Percentiles rank a stretch among this genome's conserved stretches.
Conservation (phyloP, 2,888 invertebrate genomes). For the Meta bourneti region DNA sequence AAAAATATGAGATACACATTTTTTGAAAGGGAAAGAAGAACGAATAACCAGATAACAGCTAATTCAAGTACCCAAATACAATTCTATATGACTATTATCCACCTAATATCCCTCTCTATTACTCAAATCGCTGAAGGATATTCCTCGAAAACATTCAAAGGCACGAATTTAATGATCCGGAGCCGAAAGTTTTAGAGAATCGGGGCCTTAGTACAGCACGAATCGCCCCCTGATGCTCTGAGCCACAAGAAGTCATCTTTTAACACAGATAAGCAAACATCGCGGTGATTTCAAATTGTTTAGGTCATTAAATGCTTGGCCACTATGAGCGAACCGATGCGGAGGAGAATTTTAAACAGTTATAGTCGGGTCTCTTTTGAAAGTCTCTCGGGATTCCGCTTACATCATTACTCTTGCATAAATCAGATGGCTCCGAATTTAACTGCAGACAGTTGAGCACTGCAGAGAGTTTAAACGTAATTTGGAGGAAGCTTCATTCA, state of each 20-base stretch:
- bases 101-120: background rate
- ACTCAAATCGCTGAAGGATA: background rate
- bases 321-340: no score
- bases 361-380: background rate
- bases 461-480: background rate
- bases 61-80: background rate
- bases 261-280: background rate
- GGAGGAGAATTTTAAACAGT: constrained; percentile 16
- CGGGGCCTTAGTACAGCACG: no score
- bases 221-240: background rate
- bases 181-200: background rate
- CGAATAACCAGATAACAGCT: no score
- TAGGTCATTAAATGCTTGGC: background rate
- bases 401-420: constrained; percentile 29
- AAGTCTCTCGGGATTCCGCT: background rate
- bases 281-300: background rate
- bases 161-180: background rate
- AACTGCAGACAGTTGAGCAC: background rate
- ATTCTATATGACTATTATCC: background rate
- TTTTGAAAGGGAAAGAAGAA: no score
- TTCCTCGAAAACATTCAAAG: background rate
- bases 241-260: background rate
- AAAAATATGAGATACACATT: no score
- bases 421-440: constrained; percentile 15
- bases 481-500: background rate